phyloP scores from a whole-genome alignment of 2,888 invertebrate species.

The Merodon equestris region DNA sequence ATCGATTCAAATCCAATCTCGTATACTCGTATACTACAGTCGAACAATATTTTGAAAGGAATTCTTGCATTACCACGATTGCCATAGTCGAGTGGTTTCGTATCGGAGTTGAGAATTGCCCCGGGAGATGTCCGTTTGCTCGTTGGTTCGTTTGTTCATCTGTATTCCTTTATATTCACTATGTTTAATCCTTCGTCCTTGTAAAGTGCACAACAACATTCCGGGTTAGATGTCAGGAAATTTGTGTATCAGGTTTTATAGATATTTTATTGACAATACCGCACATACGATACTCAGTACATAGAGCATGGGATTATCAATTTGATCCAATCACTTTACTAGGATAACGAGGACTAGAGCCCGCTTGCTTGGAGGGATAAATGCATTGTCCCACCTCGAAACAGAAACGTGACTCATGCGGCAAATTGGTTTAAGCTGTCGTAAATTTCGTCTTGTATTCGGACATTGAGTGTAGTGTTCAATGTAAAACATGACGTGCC shows the following conservation, averaged over 20 bases:
- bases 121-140: background rate
- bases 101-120: background rate
- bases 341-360: no score
- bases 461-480: no score
- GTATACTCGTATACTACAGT: background rate
- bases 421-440: no score
- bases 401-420: no score
- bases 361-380: no score
- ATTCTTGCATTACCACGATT: background rate
- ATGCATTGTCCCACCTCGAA: no score
- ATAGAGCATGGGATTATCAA: background rate
- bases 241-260: background rate
- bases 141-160: background rate
- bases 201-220: background rate
- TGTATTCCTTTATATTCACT: background rate
- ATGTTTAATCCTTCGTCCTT: background rate
- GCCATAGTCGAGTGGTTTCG: background rate
- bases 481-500: no score
- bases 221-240: background rate
- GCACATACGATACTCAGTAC: background rate
- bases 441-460: no score
- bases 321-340: conserved; percentile 2
- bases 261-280: background rate
- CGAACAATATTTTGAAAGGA: background rate
- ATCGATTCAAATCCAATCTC: background rate